Evolutionary conservation across 1,140 invertebrate genomes (phyloP), one percentile per base, ranked within the genome.

Genomic region (Hormaphis cornu): DNA sequence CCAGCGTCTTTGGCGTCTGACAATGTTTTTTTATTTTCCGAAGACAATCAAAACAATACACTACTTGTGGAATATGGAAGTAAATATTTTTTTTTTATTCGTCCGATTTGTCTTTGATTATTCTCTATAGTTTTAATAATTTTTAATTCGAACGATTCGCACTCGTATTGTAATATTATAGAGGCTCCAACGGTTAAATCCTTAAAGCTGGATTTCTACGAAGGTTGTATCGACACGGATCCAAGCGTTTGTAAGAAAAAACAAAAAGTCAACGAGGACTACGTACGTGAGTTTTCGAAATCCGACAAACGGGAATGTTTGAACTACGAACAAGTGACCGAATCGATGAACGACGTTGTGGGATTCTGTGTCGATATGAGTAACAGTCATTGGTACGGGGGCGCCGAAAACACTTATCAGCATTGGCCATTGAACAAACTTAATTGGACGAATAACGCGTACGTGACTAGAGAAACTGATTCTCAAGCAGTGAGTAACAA

Each of bases 391-490:
- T 73, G 72, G 72, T 73, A 46, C 20, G 72, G 72, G 1, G 72
- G 72, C 2, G 35, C 71, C n/a, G 71, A 73, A 24, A 3, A 24
- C 0, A 37, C 12, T 3, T 12, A 22, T 16, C 72, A 73, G 42
- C 10, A 56, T 20, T 73, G 72, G 72, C 72, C 72, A 8, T 22
- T 73, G 8, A 58, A 73, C 18, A 70, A 70, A 53, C 22, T 58
- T 1, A 24, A 53, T 3, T 71, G 52, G 24, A 37, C 26, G 7
- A 33, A 70, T 1, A 16, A 26, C 16, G 4, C 69, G 1, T 72
- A 70, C 12, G 52, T 73, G 0, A 71, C 54, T 10, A 69, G 35
- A 44, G 18, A 63, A n/a, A 12, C 4, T 1, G 20, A 58, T 22
- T 69, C 52, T 30, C 33, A 48, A 37, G 72, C 35, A 2, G 69